Conservation (phyloP, 1,140 invertebrate species). For the Drosophila dunni region DNA sequence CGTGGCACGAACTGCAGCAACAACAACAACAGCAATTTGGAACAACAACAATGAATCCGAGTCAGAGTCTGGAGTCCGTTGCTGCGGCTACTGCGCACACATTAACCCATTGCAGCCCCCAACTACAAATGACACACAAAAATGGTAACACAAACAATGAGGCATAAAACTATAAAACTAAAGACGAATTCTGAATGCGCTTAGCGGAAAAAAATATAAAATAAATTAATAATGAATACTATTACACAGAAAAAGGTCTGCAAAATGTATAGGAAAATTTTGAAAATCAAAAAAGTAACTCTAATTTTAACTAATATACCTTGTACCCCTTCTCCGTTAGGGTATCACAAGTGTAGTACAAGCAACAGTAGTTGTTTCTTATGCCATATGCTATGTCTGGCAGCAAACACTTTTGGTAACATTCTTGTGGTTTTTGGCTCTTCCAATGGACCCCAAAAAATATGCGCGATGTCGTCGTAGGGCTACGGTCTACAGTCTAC, state of each 20-base stretch:
- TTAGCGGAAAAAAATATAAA: constrained; percentile 14
- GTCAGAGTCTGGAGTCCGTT: constrained; percentile 11
- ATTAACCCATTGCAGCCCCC: constrained; percentile 52
- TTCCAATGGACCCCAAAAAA: constrained; percentile 76
- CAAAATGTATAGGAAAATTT: no score
- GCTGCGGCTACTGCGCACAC: constrained; percentile 51
- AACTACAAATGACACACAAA: constrained; percentile 74
- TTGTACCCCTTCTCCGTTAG: background rate
- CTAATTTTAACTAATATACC: background rate
- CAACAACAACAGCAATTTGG: constrained; percentile 30
- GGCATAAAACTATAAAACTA: background rate
- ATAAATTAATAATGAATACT: no score
- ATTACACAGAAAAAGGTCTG: no score
- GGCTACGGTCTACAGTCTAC: constrained; percentile 8
- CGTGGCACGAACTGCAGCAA: constrained; percentile 60
- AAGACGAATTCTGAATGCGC: constrained; percentile 42
- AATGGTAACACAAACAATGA: constrained; percentile 73
- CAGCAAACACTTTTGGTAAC: constrained; percentile 76
- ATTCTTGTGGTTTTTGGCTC: constrained; percentile 78
- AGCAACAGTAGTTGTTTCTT: constrained; percentile 57
- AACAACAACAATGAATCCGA: constrained; percentile 24
- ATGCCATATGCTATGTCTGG: constrained; percentile 39
- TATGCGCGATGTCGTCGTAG: constrained; percentile 55
- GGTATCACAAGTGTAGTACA: constrained; percentile 14
- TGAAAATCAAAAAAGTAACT: no score